Conservation (phyloP, 2,888 invertebrate species). For the Lumbricus terrestris region DNA sequence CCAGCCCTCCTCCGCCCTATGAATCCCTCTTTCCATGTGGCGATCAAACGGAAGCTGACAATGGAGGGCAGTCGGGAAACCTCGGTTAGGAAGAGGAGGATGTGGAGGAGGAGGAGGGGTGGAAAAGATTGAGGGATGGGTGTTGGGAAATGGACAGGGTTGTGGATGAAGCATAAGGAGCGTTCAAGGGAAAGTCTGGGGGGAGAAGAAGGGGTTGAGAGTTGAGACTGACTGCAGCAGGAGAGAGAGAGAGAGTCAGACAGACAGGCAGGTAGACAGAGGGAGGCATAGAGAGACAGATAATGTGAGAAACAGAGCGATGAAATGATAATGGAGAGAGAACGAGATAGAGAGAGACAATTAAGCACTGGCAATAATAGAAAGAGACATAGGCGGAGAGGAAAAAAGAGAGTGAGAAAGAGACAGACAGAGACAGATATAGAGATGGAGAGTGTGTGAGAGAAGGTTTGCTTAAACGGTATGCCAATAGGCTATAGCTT, state of each 20-base stretch:
- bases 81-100: neutral
- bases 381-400: neutral
- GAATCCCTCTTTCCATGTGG: neutral
- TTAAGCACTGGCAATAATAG: too few species aligned
- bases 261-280: constrained; percentile 12
- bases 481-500: too few species aligned
- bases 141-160: too few species aligned
- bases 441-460: too few species aligned
- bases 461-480: neutral
- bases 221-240: too few species aligned
- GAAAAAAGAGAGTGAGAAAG: neutral
- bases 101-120: too few species aligned
- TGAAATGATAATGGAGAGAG: neutral
- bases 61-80: neutral
- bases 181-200: too few species aligned
- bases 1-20: neutral
- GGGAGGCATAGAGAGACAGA: neutral
- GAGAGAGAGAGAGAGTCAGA: neutral
- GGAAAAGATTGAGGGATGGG: too few species aligned
- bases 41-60: neutral
- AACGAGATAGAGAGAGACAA: neutral
- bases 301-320: neutral
- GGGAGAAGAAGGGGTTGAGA: too few species aligned
- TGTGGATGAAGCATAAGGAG: too few species aligned
- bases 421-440: constrained; percentile 9